phyloP scores from a whole-genome alignment of 2,797 vertebrate genomes.

The Myripristis murdjan region DNA sequence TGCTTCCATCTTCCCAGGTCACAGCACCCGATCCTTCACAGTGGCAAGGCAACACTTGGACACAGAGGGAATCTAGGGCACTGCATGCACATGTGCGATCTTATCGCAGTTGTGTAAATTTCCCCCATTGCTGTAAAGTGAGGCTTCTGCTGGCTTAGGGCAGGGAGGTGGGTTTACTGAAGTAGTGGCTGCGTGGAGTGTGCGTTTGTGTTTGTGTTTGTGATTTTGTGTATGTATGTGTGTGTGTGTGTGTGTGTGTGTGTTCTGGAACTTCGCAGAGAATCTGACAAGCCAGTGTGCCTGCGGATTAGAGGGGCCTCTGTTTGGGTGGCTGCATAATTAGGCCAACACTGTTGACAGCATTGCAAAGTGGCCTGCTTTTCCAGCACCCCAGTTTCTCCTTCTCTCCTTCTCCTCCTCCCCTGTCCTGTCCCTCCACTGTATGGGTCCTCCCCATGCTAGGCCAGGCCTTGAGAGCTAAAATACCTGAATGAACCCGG shows the following conservation, averaged over 20 bases:
- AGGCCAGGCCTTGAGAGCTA: slow-evolving; percentile 5
- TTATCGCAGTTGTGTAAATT: slow-evolving; percentile 60
- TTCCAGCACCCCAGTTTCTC: slow-evolving; percentile 15
- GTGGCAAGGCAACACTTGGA: slow-evolving; percentile 52
- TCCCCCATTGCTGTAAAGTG: slow-evolving; percentile 42
- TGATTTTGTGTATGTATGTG: background rate
- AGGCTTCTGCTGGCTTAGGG: slow-evolving; percentile 44
- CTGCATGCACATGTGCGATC: slow-evolving; percentile 56
- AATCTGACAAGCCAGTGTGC: slow-evolving; percentile 74
- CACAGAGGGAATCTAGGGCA: slow-evolving; percentile 67
- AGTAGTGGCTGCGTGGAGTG: background rate
- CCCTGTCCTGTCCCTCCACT: slow-evolving; percentile 15
- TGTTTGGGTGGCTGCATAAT: slow-evolving; percentile 85
- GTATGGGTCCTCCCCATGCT: slow-evolving; percentile 20
- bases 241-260: slow-evolving; percentile 19
- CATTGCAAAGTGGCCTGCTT: slow-evolving; percentile 63
- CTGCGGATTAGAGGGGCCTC: slow-evolving; percentile 72
- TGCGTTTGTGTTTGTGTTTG: slow-evolving; percentile 1
- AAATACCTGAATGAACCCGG: background rate
- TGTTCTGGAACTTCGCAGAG: slow-evolving; percentile 63
- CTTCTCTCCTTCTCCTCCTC: background rate
- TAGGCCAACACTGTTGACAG: slow-evolving; percentile 81
- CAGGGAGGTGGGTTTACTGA: slow-evolving; percentile 48
- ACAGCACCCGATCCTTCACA: slow-evolving; percentile 63
- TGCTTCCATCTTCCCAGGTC: slow-evolving; percentile 58